A percentile compares a stretch with the other conserved stretches of the same genome.
phyloP scores from a whole-genome alignment of 2,888 invertebrate species.

The Trissolcus brochymenae region DNA sequence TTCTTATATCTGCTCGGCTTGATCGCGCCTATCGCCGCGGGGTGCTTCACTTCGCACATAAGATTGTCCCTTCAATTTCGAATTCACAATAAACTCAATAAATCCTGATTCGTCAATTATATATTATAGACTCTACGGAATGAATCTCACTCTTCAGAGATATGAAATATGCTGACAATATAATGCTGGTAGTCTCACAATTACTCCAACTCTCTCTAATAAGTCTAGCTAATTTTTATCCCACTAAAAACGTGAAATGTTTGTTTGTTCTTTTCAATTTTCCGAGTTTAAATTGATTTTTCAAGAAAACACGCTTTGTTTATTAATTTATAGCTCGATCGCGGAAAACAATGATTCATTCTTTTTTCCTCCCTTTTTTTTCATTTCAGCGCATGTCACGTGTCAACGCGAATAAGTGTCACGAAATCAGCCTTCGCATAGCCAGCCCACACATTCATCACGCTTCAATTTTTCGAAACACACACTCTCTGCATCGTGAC shows the following conservation, averaged over 20 bases:
- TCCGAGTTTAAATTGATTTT: neutral
- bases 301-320: neutral
- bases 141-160: too few species aligned
- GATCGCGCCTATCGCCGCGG: conserved; percentile 60
- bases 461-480: conserved; percentile 28
- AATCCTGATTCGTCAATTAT: too few species aligned
- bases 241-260: too few species aligned
- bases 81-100: neutral
- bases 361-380: neutral
- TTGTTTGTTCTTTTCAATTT: too few species aligned
- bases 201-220: too few species aligned
- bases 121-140: too few species aligned
- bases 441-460: conserved; percentile 38
- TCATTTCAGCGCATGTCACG: conserved; percentile 8
- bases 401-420: conserved; percentile 29
- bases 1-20: conserved; percentile 70
- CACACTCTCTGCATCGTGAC: conserved; percentile 21
- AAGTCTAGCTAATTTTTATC: too few species aligned
- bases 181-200: too few species aligned
- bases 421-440: conserved; percentile 28
- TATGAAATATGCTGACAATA: too few species aligned
- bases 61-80: conserved; percentile 18
- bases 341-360: conserved; percentile 30
- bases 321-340: conserved; percentile 1
- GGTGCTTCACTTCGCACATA: conserved; percentile 25